These are phyloP conservation scores for Pandemis corylana DNA, from an alignment of 2,888 invertebrate genomes.

Conservation along the genomic window DNA sequence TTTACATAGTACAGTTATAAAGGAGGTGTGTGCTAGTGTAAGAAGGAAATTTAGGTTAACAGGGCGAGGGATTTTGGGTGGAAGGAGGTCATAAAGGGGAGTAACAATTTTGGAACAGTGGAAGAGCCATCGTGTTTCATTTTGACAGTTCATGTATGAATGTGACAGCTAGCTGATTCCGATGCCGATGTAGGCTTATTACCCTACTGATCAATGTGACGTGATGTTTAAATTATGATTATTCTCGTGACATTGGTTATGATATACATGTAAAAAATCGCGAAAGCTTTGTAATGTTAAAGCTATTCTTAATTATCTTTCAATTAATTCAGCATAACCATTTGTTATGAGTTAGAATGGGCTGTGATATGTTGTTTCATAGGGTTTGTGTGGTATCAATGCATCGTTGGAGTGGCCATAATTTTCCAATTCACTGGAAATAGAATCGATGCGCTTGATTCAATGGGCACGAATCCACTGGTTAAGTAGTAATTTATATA, in stretches of 20 bases:
- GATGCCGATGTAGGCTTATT: too few relatives aligned
- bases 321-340: background rate
- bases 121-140: too few relatives aligned
- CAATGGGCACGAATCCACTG: constrained; percentile 13
- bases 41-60: too few relatives aligned
- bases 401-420: constrained; percentile 3
- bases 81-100: too few relatives aligned
- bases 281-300: background rate
- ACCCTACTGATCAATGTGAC: background rate
- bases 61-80: too few relatives aligned
- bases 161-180: too few relatives aligned
- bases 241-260: background rate
- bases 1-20: too few relatives aligned
- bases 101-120: too few relatives aligned
- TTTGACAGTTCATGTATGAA: too few relatives aligned
- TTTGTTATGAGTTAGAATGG: background rate
- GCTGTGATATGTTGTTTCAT: background rate
- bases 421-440: constrained; percentile 17
- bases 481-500: constrained; percentile 14
- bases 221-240: background rate
- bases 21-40: too few relatives aligned
- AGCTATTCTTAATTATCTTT: background rate
- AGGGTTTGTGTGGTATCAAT: background rate
- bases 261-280: background rate
- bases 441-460: constrained; percentile 3